Base-by-base conservation (phyloP, 2,888 invertebrate genomes). In the Cryptocheilus praepositus region DNA sequence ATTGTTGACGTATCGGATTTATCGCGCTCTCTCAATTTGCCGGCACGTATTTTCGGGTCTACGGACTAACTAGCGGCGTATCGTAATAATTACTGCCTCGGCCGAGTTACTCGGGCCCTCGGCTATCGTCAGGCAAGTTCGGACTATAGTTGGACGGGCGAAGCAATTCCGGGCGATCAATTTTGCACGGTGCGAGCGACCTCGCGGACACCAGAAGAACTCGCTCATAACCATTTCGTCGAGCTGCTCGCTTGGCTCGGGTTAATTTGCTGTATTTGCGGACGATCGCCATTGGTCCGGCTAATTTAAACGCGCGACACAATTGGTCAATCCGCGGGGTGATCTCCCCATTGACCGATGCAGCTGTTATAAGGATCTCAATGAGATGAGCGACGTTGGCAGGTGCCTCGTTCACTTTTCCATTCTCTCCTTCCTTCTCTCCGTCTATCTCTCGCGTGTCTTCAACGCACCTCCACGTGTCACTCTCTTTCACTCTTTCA, bases 341-440 rank as follows among this genome's bases (percentile, higher is more conserved):
- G 75, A 82, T 81, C 74, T 81, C 65, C 76, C 79, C 84, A 84
- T 84, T 84, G 84, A 84, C 83, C 82, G 84, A 51, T 74, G 81
- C 85, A 86, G 85, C 85, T 84, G 84, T 81, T 78, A 80, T 67
- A 74, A 80, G 77, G 77, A 82, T 80, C 83, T 87, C 86, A 88
- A 88, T 88, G 87, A 82, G 84, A 81, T 76, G 86, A 88, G 82
- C 83, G 88, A 84, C 87, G 73, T 64, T 61, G 79, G 77, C 87
- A 88, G 86, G 85, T 86, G 87, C 70, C 57, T 64, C 69, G 53
- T 62, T 54, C 22, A 5, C 43, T 25, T 57, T 18, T n/a, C 52
- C 55, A 4, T 46, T 61, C 25, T 58, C 46, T 44, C 56, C 1
- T 49, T 22, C 59, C 49, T 49, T 63, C 44, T 53, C 19, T 11